Evolutionary conservation across 2,797 vertebrate species (phyloP), one percentile per base, ranked within the genome.

Genomic region (Semotilus atromaculatus): DNA sequence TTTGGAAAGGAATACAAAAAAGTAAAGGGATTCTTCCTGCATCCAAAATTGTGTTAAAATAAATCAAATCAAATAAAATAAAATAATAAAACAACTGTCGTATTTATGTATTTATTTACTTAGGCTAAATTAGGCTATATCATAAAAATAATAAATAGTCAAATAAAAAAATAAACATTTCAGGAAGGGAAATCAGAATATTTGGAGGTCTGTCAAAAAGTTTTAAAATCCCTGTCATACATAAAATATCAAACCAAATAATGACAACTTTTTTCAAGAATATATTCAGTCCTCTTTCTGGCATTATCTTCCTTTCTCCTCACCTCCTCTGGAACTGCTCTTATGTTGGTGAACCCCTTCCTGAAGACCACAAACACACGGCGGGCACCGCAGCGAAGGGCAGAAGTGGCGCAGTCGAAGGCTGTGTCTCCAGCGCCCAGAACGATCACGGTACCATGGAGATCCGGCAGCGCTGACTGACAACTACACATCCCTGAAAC

Each of bases 311-410:
- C 16, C 40, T 74, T 62, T 40, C 31, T 58, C 31, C 55, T 21
- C 94, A 99, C 98, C 98, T 99, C 98, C 91, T 99, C 98, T 1
- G 97, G 98, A 92, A 99, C 97, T 1, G 97, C 98, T 76, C 97
- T 94, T 90, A 99, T 95, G 90, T 98, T 97, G 75, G 95, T 98
- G 94, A 99, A 99, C 74, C 97, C 97, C 90, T 97, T 98, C 90
- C 97, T 95, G 94, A 99, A 99, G 89, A 95, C 97, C 80, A 99
- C 90, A 14, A 94, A 98, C 40, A 99, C 97, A 0, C 95, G 95
- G 11, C 85, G 95, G 89, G 98, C 97, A 64, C 98, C 97, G 5
- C 97, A 99, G 87, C 98, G 97, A 67, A 98, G 93, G 60, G 97
- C 97, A 2, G 97, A 99, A 48, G 98, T 99, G 31, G 98, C 97